Percentiles rank a stretch among this genome's conserved stretches.
These are phyloP conservation scores for Acromyrmex heyeri DNA, from an alignment of 1,140 invertebrate species.

Conservation along the genomic window DNA sequence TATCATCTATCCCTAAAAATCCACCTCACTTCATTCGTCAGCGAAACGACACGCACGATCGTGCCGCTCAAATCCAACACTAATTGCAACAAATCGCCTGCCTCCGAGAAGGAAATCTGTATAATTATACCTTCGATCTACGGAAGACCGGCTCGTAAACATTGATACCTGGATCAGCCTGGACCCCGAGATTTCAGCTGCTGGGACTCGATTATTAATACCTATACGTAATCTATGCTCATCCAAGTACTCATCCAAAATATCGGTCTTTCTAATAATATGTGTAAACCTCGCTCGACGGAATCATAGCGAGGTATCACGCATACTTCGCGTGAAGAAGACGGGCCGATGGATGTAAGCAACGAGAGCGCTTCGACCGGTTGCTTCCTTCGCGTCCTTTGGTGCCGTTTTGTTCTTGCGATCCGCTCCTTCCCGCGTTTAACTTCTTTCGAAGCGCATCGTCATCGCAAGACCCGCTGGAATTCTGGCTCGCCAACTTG, in stretches of 20 bases:
- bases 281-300: conserved; percentile 11
- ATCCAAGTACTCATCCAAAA: background rate
- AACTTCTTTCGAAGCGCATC: conserved; percentile 46
- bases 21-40: conserved; percentile 25
- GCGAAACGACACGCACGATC: conserved; percentile 11
- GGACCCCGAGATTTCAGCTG: background rate
- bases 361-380: conserved; percentile 60
- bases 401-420: conserved; percentile 71
- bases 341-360: conserved; percentile 42
- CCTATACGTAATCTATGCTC: background rate
- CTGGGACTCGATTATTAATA: conserved; percentile 20
- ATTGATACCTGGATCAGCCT: background rate
- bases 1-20: conserved; percentile 67
- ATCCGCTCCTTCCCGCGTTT: conserved; percentile 56
- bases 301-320: background rate
- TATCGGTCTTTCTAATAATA: background rate
- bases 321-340: conserved; percentile 4
- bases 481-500: conserved; percentile 36
- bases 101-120: background rate
- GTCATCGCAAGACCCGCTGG: conserved; percentile 28
- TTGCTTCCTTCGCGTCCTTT: conserved; percentile 68
- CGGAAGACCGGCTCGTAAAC: background rate
- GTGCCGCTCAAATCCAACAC: conserved; percentile 23
- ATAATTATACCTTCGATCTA: conserved; percentile 22
- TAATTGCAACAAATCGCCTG: conserved; percentile 53